These are phyloP conservation scores for Silurus meridionalis DNA, from an alignment of 2,113 vertebrate genomes.

Conservation along the genomic window DNA sequence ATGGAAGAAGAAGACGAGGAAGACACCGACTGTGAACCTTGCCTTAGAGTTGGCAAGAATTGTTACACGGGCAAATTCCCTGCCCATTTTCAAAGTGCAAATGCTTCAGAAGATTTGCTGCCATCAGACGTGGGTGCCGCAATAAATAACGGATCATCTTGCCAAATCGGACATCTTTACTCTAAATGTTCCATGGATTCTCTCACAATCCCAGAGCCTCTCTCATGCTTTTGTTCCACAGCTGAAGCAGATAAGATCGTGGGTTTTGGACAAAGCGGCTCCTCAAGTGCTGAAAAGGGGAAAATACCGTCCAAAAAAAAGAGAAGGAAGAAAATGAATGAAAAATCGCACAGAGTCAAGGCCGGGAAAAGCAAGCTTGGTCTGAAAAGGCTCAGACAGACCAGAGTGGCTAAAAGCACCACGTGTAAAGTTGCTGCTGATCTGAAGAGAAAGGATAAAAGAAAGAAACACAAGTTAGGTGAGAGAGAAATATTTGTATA, in stretches of 20 bases:
- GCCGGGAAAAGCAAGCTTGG: conserved; percentile 74
- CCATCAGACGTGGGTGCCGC: background rate
- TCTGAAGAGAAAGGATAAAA: conserved; percentile 83
- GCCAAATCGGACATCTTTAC: conserved; percentile 54
- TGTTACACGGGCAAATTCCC: conserved; percentile 72
- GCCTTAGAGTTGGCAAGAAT: conserved; percentile 63
- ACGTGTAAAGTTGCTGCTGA: conserved; percentile 74
- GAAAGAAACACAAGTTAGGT: conserved; percentile 89
- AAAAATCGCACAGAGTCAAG: conserved; percentile 75
- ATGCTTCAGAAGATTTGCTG: background rate
- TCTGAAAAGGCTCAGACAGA: conserved; percentile 70
- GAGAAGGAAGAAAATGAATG: conserved; percentile 88
- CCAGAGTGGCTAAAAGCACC: conserved; percentile 78
- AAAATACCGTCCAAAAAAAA: conserved; percentile 81
- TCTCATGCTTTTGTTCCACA: conserved; percentile 35
- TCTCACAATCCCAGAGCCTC: conserved; percentile 36
- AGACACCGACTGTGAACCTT: conserved; percentile 56
- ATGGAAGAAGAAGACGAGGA: conserved; percentile 47
- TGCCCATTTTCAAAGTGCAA: conserved; percentile 65
- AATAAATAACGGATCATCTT: conserved; percentile 57
- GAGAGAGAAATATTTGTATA: conserved; percentile 51
- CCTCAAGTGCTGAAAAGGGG: conserved; percentile 66
- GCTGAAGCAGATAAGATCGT: conserved; percentile 26
- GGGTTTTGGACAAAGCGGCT: conserved; percentile 54
- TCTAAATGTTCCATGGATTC: conserved; percentile 51